These are phyloP conservation scores for Octodon degus DNA, from an alignment of 2,113 vertebrate genomes.

Conservation along the genomic window DNA sequence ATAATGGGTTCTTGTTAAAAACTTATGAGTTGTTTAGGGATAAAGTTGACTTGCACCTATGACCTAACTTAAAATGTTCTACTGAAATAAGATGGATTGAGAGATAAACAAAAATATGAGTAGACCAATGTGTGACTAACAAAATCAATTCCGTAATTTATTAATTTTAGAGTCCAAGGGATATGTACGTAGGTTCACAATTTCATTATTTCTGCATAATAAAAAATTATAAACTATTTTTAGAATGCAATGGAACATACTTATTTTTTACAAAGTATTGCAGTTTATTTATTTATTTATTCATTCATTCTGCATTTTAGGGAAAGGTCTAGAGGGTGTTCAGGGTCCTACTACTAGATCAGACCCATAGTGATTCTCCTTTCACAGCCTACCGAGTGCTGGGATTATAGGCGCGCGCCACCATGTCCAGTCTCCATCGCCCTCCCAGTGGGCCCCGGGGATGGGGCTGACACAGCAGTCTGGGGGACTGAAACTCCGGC, in stretches of 20 bases:
- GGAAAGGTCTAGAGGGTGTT: no score
- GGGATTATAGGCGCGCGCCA: no score
- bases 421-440: no score
- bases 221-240: background rate
- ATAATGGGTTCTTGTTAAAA: background rate
- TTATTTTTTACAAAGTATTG: background rate
- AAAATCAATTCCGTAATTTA: background rate
- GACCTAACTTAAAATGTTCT: background rate
- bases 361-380: no score
- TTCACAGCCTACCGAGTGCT: no score
- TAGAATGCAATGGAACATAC: background rate
- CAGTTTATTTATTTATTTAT: background rate
- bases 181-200: background rate
- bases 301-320: no score
- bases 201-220: background rate
- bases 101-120: background rate
- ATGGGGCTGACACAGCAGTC: no score
- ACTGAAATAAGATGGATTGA: background rate
- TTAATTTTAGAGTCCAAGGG: background rate
- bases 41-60: background rate
- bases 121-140: background rate
- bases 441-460: no score
- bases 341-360: no score
- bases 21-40: background rate
- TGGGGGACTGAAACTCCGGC: no score